A percentile compares a stretch with the other conserved stretches of the same genome.
phyloP scores from a whole-genome alignment of 2,888 invertebrate species.

The Brachyptera risi region DNA sequence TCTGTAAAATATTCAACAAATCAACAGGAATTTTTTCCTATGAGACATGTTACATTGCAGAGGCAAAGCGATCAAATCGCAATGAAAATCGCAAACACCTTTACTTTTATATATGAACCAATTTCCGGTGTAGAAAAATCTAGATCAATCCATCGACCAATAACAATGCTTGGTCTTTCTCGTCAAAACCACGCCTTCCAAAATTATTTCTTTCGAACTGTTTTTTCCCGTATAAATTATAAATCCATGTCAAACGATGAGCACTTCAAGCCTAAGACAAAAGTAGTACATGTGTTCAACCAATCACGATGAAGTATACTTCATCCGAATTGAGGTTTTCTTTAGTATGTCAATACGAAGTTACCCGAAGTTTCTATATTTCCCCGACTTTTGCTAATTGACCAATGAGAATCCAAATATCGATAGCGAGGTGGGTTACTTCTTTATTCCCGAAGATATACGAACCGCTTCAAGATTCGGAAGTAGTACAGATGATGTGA shows the following conservation, averaged over 20 bases:
- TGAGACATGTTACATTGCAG: neutral
- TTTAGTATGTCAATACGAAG: neutral
- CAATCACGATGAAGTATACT: neutral
- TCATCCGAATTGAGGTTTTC: neutral
- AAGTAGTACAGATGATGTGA: neutral
- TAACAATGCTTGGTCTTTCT: neutral
- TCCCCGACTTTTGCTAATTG: neutral
- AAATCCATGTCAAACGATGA: neutral
- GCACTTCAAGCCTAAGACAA: neutral
- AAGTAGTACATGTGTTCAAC: neutral
- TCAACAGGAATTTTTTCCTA: neutral
- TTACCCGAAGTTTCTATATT: neutral
- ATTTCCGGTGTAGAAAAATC: neutral
- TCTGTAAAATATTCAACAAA: no score
- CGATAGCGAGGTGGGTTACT: no score
- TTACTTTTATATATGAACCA: constrained; percentile 10
- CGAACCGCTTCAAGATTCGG: neutral
- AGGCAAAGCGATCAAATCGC: neutral
- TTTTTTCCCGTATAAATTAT: neutral
- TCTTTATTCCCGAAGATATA: no score
- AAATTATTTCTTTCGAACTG: neutral
- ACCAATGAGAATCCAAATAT: neutral
- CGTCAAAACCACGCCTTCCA: neutral
- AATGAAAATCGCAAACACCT: constrained; percentile 3
- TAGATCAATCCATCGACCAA: neutral